Percentiles rank a stretch among this genome's conserved stretches.
phyloP scores from a whole-genome alignment of 2,888 invertebrate species.

The Drosophila helvetica region DNA sequence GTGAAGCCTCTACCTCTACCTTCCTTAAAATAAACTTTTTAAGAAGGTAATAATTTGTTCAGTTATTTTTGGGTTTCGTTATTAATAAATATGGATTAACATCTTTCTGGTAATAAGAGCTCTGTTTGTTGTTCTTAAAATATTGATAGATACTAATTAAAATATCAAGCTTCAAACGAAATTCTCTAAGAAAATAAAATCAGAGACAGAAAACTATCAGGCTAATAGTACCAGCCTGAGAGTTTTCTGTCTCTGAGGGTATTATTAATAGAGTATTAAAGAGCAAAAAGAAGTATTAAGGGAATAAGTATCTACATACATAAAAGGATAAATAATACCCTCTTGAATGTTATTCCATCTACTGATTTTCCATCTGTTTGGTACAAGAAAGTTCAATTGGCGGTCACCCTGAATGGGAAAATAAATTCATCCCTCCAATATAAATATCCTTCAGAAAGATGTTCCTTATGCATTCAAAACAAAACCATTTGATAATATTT shows the following conservation, averaged over 20 bases:
- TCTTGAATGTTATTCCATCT: neutral
- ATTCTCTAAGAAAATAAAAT: neutral
- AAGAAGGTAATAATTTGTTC: neutral
- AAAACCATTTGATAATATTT: no score
- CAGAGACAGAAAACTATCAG: neutral
- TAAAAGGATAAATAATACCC: no score
- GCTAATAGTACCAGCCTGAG: no score
- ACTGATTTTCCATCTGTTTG: neutral
- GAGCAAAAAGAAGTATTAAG: no score
- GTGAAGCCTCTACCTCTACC: neutral
- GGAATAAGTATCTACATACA: no score
- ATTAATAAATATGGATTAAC: neutral
- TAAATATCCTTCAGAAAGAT: no score
- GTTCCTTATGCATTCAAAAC: no score
- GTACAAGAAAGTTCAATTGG: neutral
- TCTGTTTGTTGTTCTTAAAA: neutral
- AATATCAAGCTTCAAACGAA: neutral
- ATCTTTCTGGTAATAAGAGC: neutral
- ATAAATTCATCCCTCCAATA: no score
- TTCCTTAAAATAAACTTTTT: neutral
- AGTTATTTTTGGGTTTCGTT: neutral
- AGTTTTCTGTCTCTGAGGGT: no score
- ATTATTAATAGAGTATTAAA: neutral
- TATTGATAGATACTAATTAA: neutral
- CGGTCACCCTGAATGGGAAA: no score